phyloP scores from a whole-genome alignment of 2,888 invertebrate genomes.

The Drosophila barbarae region DNA sequence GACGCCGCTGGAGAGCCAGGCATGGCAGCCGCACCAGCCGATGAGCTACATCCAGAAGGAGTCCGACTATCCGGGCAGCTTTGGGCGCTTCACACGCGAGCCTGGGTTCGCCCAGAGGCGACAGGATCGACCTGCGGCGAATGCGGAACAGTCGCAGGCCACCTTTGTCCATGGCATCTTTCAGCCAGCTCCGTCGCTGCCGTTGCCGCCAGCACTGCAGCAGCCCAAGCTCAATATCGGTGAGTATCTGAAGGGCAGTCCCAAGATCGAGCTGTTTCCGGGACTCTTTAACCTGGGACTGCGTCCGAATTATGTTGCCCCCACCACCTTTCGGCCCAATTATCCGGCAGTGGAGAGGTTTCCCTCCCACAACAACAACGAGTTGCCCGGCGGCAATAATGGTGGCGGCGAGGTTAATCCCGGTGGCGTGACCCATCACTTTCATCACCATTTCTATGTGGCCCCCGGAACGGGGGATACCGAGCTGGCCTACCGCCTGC shows the following conservation, averaged over 20 bases:
- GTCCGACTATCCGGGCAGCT: slow-evolving; percentile 78
- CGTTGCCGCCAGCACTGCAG: slow-evolving; percentile 43
- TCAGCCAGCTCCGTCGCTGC: slow-evolving; percentile 46
- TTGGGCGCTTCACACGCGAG: slow-evolving; percentile 60
- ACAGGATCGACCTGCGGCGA: slow-evolving; percentile 44
- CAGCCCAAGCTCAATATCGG: slow-evolving; percentile 75
- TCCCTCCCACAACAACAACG: slow-evolving; percentile 37
- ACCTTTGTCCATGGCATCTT: slow-evolving; percentile 70
- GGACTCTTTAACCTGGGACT: slow-evolving; percentile 57
- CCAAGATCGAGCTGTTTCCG: slow-evolving; percentile 68
- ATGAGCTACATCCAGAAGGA: slow-evolving; percentile 84
- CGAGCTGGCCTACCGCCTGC: slow-evolving; percentile 34
- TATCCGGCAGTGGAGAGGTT: slow-evolving; percentile 61
- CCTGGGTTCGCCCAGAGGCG: slow-evolving; percentile 65
- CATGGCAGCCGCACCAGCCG: slow-evolving; percentile 51
- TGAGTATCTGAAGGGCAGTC: slow-evolving; percentile 69
- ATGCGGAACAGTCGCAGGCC: slow-evolving; percentile 55
- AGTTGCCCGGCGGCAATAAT: slow-evolving; percentile 7
- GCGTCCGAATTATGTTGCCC: slow-evolving; percentile 56
- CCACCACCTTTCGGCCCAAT: slow-evolving; percentile 77
- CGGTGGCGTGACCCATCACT: slow-evolving; percentile 75
- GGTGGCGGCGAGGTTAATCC: background rate
- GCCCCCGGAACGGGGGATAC: slow-evolving; percentile 42
- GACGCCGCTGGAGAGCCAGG: slow-evolving; percentile 77
- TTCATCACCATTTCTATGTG: slow-evolving; percentile 80